Conservation (phyloP, 53 echinoderm and acorn worm genomes). For the Paracentrotus lividus region DNA sequence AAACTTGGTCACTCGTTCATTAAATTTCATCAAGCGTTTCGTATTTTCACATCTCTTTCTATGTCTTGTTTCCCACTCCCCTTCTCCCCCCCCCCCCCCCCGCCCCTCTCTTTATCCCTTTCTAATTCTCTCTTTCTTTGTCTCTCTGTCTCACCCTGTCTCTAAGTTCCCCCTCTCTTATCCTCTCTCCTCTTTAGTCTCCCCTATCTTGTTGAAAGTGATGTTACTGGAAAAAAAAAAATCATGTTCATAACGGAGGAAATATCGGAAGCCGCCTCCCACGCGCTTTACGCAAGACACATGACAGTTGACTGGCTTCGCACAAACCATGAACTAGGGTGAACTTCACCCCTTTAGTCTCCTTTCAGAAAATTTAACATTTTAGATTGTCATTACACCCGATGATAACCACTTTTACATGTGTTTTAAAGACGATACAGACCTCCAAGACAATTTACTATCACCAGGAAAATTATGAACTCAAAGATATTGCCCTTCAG, state of each 20-base stretch:
- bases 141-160: too few relatives aligned
- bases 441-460: too few relatives aligned
- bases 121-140: not conserved
- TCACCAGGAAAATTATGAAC: too few relatives aligned
- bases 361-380: not conserved
- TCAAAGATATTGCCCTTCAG: too few relatives aligned
- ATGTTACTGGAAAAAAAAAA: too few relatives aligned
- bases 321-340: conserved; percentile 14
- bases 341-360: not conserved
- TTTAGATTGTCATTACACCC: too few relatives aligned
- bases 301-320: not conserved
- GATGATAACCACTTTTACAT: too few relatives aligned
- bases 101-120: not conserved
- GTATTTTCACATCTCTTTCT: not conserved
- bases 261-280: conserved; percentile 13
- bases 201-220: too few relatives aligned
- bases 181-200: too few relatives aligned
- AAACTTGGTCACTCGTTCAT: conserved; percentile 34
- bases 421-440: too few relatives aligned
- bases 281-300: conserved; percentile 1
- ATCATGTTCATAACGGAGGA: conserved; percentile 28
- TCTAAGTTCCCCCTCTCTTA: not conserved
- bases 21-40: not conserved
- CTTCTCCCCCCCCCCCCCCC: not conserved
- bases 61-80: too few relatives aligned